phyloP scores from a whole-genome alignment of 2,888 invertebrate species.

The Serrognathus titanus region DNA sequence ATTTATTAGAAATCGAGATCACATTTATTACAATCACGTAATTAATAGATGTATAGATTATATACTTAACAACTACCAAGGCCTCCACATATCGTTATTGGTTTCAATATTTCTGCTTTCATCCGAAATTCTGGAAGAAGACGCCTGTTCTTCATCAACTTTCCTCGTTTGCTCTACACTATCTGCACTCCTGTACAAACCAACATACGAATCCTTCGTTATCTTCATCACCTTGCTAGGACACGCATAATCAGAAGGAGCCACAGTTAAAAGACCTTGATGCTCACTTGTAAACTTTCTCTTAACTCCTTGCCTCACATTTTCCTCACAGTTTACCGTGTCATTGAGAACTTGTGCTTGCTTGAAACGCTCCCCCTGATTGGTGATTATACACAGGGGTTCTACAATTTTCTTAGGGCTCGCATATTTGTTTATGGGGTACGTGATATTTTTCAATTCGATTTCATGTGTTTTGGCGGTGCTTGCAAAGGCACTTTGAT shows the following conservation, averaged over 20 bases:
- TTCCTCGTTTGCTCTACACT: not conserved
- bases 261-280: constrained; percentile 32
- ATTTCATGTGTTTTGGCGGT: constrained; percentile 17
- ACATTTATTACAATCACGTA: too few species aligned
- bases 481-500: constrained; percentile 27
- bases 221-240: constrained; percentile 19
- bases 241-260: constrained; percentile 18
- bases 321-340: constrained; percentile 41
- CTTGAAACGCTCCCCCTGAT: constrained; percentile 42
- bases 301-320: constrained; percentile 36
- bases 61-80: constrained; percentile 38
- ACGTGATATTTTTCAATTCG: constrained; percentile 42
- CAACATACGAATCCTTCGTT: constrained; percentile 11
- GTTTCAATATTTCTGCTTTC: constrained; percentile 22
- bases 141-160: constrained; percentile 10
- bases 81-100: constrained; percentile 47
- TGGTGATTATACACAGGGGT: constrained; percentile 45
- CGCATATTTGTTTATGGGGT: constrained; percentile 36
- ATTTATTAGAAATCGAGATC: not conserved
- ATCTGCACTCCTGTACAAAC: constrained; percentile 12
- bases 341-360: constrained; percentile 43
- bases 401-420: constrained; percentile 37
- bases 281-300: constrained; percentile 31
- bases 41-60: not conserved
- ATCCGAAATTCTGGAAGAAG: constrained; percentile 17